Evolutionary conservation across 1,140 invertebrate species (phyloP), one percentile per base, ranked within the genome.

Genomic region (Trachymyrmex septentrionalis): DNA sequence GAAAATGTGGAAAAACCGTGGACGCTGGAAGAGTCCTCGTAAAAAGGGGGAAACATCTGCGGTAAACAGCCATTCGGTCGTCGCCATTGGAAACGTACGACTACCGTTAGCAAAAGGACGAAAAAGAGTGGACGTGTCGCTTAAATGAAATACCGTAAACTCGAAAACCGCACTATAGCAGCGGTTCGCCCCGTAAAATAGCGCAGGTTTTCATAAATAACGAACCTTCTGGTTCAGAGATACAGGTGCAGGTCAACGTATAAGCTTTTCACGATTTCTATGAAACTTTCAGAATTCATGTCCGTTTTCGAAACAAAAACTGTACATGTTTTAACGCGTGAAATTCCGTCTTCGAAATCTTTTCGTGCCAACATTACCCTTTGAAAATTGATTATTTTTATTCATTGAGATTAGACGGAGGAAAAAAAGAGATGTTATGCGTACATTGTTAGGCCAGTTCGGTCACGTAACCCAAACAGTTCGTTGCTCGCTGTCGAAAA

Each of bases 61-160:
- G 86, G 86, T 88, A 84, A 88, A 88, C 87, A 88, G 80, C 63
- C 80, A 88, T 87, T 96, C 92, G 95, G 94, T 91, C 93, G 94
- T 81, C 94, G 93, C 66, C 24, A 19, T 69, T 75, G 44, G 34
- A 63, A 87, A 69, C 63, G 57, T 75, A 69, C n/a, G 38, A 53
- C 38, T 50, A 55, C 44, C 57, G 87, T 87, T 88, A 75, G 69
- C 55, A 57, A 82, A 71, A 48, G 53, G 38, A 34, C 19, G 30
- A 44, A 21, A 59, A 81, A 12, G n/a, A 21, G n/a, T 48, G 44
- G 19, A 57, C 21, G 30, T 87, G 53, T 87, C 76, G 76, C 59
- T 75, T 84, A 73, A 87, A 82, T 55, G 69, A 77, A 55, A 87
- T 81, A 66, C 66, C 21, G 67, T 30, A 59, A 82, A 71, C 64